phyloP scores from a whole-genome alignment of 2,888 invertebrate genomes.

The Globia sparganii region DNA sequence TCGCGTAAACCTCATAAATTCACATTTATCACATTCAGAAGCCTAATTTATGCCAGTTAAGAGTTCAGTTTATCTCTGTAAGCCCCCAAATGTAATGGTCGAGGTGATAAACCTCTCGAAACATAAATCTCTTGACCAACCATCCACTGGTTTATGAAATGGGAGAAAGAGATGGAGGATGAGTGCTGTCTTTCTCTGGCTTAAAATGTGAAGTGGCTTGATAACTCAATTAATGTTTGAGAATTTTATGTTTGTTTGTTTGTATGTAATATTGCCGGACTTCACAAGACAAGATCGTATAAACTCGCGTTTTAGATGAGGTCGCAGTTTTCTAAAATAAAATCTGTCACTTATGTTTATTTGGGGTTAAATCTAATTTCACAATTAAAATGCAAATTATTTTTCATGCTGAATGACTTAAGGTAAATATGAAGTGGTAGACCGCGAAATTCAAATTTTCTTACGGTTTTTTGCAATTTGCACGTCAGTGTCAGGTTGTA shows the following conservation, averaged over 20 bases:
- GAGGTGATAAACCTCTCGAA: conserved; percentile 62
- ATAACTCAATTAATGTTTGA: conserved; percentile 23
- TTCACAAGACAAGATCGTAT: neutral
- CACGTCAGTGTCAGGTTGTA: no score
- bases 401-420: no score
- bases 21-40: conserved; percentile 70
- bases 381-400: neutral
- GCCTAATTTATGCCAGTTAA: conserved; percentile 70
- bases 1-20: conserved; percentile 60
- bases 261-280: neutral
- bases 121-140: conserved; percentile 61
- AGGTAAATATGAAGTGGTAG: no score
- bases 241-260: neutral
- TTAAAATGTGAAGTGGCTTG: conserved; percentile 16
- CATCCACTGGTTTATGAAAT: conserved; percentile 36
- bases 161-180: conserved; percentile 32
- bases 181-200: conserved; percentile 23
- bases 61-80: conserved; percentile 70
- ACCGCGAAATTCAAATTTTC: no score
- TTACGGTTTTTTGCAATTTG: no score
- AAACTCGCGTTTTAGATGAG: neutral
- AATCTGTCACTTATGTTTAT: no score
- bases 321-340: neutral
- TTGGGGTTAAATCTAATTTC: neutral
- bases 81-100: conserved; percentile 65